These are phyloP conservation scores for Coremacera marginata DNA, from an alignment of 2,888 invertebrate species.

Conservation along the genomic window DNA sequence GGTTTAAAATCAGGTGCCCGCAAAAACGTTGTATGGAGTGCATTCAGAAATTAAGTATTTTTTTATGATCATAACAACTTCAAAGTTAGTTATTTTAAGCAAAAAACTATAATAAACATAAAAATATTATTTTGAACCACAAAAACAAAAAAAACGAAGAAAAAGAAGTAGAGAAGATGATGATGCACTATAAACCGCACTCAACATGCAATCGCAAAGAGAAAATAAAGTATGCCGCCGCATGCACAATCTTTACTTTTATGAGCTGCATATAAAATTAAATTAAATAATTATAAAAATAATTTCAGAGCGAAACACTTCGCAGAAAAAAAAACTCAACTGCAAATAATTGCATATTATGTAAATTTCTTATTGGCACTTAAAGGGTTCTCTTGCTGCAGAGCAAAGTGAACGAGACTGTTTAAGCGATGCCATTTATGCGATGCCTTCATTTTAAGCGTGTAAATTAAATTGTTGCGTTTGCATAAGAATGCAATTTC, in stretches of 20 bases:
- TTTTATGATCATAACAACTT: constrained; percentile 4
- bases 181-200: too few relatives aligned
- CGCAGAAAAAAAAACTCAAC: constrained; percentile 16
- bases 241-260: constrained; percentile 18
- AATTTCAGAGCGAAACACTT: constrained; percentile 19
- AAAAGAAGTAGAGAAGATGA: too few relatives aligned
- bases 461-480: constrained; percentile 8
- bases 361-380: constrained; percentile 27
- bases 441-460: background rate
- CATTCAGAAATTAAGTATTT: constrained; percentile 5
- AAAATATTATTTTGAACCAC: constrained; percentile 15
- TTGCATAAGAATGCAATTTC: background rate
- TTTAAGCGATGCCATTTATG: background rate
- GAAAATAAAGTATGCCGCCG: background rate
- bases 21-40: too few relatives aligned
- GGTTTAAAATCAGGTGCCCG: too few relatives aligned
- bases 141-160: background rate
- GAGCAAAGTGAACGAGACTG: background rate
- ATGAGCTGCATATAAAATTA: constrained; percentile 32
- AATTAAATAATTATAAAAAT: constrained; percentile 40
- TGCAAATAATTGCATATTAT: constrained; percentile 34
- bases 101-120: constrained; percentile 19
- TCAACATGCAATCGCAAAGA: too few relatives aligned
- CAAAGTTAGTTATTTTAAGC: constrained; percentile 10
- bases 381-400: background rate